Evolutionary conservation across 2,797 vertebrate species (phyloP), one percentile per base, ranked within the genome.

Genomic region (Hypotaenidia okinawae): DNA sequence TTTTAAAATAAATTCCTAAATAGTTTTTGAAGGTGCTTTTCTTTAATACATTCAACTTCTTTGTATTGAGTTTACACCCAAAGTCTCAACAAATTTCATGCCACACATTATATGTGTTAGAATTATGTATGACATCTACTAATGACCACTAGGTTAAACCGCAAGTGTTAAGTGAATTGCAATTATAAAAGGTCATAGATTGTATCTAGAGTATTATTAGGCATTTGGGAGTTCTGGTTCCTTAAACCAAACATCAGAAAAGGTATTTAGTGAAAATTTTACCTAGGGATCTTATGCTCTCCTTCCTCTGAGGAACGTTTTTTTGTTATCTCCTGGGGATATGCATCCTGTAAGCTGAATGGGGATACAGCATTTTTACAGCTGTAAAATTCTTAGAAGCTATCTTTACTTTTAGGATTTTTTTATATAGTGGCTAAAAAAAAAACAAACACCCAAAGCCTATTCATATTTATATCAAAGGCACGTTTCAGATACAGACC

Each of bases 131-230:
- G 84, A 69, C 66, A 87, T 68, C 72, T 89, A 51, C 39, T 93
- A 93, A 95, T 47, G 68, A 87, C 85, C 75, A 68, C 58, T 68
- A 81, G n/a, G 55, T 80, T 76, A 92, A 86, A 93, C 32, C 18
- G 72, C 59, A 84, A 81, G 63, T 79, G 59, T 45, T 88, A 87
- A 83, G 80, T 70, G 33, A 94, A 89, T 89, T 93, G 64, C 45
- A 96, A 79, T 93, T 92, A 84, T 87, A 87, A 91, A 78, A 96
- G 67, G 74, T 94, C 74, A 90, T 61, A 84, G 51, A 86, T 61
- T 82, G 55, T 39, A 93, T 91, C 58, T 87, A 28, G 8, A 84
- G 41, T 43, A 86, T 90, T 91, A 94, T 91, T 84, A 87, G 80
- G 54, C 85, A 70, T 90, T 91, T 86, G 67, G 74, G 79, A 93